phyloP scores from a whole-genome alignment of 2,797 vertebrate species.

The Pristis pectinata region DNA sequence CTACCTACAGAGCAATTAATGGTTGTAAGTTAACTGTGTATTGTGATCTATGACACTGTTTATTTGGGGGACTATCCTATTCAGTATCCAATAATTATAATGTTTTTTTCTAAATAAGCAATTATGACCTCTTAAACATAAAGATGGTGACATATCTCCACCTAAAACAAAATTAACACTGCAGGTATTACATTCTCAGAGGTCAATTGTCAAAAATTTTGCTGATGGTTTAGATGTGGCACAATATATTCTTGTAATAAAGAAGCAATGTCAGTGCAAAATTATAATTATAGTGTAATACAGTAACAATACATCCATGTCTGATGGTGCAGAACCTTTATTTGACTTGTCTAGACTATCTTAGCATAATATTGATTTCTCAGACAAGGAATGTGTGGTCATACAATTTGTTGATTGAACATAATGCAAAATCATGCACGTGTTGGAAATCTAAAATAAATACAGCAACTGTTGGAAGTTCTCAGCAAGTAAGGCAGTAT shows the following conservation, averaged over 20 bases:
- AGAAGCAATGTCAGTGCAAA: background rate
- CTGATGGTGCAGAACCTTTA: slow-evolving; percentile 21
- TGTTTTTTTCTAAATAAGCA: background rate
- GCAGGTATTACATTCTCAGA: background rate
- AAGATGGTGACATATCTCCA: background rate
- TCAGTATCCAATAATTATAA: background rate
- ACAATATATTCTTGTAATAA: background rate
- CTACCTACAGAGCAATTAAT: too few relatives aligned
- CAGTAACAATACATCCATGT: slow-evolving; percentile 22
- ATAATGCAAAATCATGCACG: background rate
- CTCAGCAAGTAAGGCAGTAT: too few relatives aligned
- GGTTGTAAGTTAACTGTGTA: too few relatives aligned
- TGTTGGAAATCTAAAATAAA: background rate
- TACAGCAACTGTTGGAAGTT: background rate
- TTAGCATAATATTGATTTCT: slow-evolving; percentile 21
- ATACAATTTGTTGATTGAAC: background rate
- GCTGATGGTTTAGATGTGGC: background rate
- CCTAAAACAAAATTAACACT: background rate
- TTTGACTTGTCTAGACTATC: slow-evolving; percentile 23
- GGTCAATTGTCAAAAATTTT: background rate
- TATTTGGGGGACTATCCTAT: too few relatives aligned
- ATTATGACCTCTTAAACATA: background rate
- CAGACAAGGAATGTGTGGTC: background rate
- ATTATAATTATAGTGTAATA: slow-evolving; percentile 28
- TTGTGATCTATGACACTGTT: too few relatives aligned